phyloP scores from a whole-genome alignment of 2,888 invertebrate species.

The Heteropelma amictum region DNA sequence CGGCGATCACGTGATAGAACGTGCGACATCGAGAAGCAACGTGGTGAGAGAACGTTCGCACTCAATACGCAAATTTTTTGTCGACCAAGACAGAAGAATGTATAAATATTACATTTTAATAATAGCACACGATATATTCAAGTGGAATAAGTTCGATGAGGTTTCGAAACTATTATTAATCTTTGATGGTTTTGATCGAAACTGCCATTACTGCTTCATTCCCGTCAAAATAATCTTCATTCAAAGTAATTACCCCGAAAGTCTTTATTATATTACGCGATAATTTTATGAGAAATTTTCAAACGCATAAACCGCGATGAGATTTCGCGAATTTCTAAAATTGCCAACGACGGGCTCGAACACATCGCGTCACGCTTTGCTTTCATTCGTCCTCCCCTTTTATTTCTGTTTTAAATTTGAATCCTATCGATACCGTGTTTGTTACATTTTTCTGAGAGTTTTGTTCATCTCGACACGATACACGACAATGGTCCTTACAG shows the following conservation, averaged over 20 bases:
- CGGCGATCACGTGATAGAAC: constrained; percentile 69
- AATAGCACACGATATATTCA: not conserved
- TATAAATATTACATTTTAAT: constrained; percentile 13
- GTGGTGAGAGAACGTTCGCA: constrained; percentile 11
- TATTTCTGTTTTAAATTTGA: not conserved
- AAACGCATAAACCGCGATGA: not conserved
- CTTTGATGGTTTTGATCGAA: no score
- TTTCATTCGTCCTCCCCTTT: not conserved
- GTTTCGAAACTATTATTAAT: not conserved
- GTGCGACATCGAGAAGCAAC: constrained; percentile 14
- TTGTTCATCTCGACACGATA: constrained; percentile 18
- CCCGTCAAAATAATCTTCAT: no score
- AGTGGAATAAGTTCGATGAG: not conserved
- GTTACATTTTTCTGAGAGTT: constrained; percentile 23
- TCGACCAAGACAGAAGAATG: constrained; percentile 1
- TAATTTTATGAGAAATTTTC: not conserved
- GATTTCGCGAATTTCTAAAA: no score
- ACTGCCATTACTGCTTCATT: no score
- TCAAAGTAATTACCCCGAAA: no score
- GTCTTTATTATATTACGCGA: no score
- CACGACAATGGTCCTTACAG: constrained; percentile 10
- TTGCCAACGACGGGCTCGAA: not conserved
- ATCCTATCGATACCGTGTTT: not conserved
- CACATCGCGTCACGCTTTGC: not conserved
- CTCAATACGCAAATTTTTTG: constrained; percentile 25